Evolutionary conservation across 2,888 invertebrate species (phyloP).

Genomic region (Drosophila subquinaria): DNA sequence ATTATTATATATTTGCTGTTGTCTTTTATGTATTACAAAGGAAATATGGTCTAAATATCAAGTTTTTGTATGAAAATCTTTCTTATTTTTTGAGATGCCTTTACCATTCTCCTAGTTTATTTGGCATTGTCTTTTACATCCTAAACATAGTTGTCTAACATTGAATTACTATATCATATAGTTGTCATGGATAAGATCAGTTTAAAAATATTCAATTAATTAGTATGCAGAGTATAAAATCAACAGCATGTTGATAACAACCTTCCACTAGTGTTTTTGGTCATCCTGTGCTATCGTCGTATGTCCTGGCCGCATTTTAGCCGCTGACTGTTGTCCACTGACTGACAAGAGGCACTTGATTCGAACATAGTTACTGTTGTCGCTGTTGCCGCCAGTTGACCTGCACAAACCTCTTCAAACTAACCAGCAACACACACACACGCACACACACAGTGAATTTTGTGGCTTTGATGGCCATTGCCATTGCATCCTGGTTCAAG

Average conservation of each 20-base stretch:
- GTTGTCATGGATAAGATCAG: no score
- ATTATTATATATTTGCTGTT: no score
- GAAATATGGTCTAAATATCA: no score
- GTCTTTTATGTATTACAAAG: no score
- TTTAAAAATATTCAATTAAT: no score
- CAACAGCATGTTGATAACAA: background rate
- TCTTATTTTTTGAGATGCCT: no score
- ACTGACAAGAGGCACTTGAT: slow-evolving; percentile 64
- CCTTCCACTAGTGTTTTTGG: background rate
- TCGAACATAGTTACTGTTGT: slow-evolving; percentile 63
- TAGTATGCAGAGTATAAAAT: background rate
- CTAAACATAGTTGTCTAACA: no score
- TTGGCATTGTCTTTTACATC: no score
- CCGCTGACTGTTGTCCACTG: slow-evolving; percentile 36
- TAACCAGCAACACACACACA: slow-evolving; percentile 43
- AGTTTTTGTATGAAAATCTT: no score
- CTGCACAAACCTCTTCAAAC: slow-evolving; percentile 53
- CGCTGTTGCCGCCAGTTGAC: slow-evolving; percentile 50
- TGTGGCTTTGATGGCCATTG: slow-evolving; percentile 61
- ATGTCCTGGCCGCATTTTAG: slow-evolving; percentile 31
- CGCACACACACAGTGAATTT: slow-evolving; percentile 20
- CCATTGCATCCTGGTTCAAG: slow-evolving; percentile 58
- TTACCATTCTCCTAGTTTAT: no score
- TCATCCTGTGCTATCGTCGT: slow-evolving; percentile 1
- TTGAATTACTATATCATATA: no score